Base-by-base conservation (phyloP, 2,888 invertebrate species). In the Pterostichus madidus region DNA sequence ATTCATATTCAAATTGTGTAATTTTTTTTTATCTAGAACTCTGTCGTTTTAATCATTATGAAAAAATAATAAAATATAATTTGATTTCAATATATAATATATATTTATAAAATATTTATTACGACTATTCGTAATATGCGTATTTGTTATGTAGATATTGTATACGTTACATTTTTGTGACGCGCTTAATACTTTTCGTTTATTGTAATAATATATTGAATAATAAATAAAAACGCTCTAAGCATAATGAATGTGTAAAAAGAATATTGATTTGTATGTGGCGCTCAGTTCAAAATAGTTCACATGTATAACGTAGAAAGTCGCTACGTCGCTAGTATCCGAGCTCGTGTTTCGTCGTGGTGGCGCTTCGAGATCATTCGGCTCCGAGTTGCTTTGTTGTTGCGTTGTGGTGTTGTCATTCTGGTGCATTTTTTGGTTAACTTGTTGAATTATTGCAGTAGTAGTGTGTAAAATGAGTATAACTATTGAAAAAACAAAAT, bases 401-500 rank as follows among this genome's bases (percentile, higher is more conserved):
- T 68, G 64, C 52, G 78, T 39, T 68, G 79, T 79, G 31, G 17
- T 79, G 79, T 79, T 78, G 61, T 64, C 61, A 64, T 64, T 59
- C 52, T 64, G 13, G 35, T 61, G 39, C 17, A 44, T 49, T 73
- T 80, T 56, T 80, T 71, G 80, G 80, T 80, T 80, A 80, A 80
- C 80, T 64, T 71, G 35, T 80, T 80, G 49, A 78, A 61, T 46
- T 35, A 46, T 73, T 73, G n/a, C 17, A 13, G 49, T 24, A 7
- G 17, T 71, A 75, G 32, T 44, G n/a, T 59, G 46, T 80, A 91
- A 88, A 86, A 93, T 93, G 92, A 93, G 93, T 88, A 92, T 95
- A 86, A 94, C 94, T 49, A 94, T 95, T 84, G 95, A 95, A 89
- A 94, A 94, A 89, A 95, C 94, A 87, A 93, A 94, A 88, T 93